Conservation (phyloP, 2,888 invertebrate species). For the Agonopterix alstromeriana region DNA sequence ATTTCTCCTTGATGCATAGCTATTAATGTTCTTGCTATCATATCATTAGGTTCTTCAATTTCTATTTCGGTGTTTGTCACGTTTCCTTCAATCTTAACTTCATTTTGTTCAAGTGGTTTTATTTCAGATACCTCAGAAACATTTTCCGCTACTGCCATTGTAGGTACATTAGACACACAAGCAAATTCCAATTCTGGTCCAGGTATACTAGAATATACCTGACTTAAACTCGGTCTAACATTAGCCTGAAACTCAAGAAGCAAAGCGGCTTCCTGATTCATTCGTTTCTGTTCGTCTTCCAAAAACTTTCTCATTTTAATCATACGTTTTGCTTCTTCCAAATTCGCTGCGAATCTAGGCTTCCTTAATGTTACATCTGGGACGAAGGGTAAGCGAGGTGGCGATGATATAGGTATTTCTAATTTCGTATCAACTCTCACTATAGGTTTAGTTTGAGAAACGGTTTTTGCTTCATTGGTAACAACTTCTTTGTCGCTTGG, state of each 20-base stretch:
- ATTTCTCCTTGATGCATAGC: constrained; percentile 6
- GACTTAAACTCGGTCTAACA: constrained; percentile 64
- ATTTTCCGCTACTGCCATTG: not conserved
- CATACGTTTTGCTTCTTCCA: constrained; percentile 79
- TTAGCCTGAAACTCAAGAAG: constrained; percentile 69
- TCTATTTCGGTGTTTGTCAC: constrained; percentile 1
- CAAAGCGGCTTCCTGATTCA: constrained; percentile 68
- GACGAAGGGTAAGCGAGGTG: constrained; percentile 56
- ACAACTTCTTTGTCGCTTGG: constrained; percentile 67
- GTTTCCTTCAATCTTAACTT: not conserved
- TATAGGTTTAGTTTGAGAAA: constrained; percentile 40
- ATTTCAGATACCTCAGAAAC: not conserved
- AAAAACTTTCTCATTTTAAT: constrained; percentile 81
- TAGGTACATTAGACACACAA: constrained; percentile 36
- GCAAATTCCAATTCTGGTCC: constrained; percentile 71
- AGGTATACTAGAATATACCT: constrained; percentile 65
- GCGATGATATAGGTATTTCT: constrained; percentile 48
- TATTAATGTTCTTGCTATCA: constrained; percentile 3
- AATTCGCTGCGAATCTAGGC: constrained; percentile 82
- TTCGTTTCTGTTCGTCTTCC: constrained; percentile 76
- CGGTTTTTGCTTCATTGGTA: constrained; percentile 24
- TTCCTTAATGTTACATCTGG: constrained; percentile 77
- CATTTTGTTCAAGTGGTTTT: not conserved
- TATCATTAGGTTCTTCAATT: constrained; percentile 5
- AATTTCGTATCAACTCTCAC: constrained; percentile 57